Conservation (phyloP, 2,888 invertebrate species). For the Nemotelus pantherinus region DNA sequence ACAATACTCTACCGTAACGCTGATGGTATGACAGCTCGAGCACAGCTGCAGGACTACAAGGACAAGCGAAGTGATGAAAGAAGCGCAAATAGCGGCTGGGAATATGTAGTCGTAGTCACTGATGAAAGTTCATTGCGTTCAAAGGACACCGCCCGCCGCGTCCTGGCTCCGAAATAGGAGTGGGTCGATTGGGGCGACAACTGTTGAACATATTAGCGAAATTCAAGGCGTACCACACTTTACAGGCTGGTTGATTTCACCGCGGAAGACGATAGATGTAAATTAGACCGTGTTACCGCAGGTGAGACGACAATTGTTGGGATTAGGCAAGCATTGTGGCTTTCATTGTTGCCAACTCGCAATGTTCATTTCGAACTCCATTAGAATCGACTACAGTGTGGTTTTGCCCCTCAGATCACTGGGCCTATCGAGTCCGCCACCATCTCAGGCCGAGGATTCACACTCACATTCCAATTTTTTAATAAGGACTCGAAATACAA, state of each 20-base stretch:
- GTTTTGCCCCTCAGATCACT: too few species aligned
- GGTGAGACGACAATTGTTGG: slow-evolving; percentile 21
- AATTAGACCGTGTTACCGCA: slow-evolving; percentile 1
- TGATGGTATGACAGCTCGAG: too few species aligned
- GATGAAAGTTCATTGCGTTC: slow-evolving; percentile 2
- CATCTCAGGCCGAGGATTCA: too few species aligned
- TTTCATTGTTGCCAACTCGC: too few species aligned
- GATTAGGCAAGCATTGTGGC: neutral
- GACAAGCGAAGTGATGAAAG: neutral
- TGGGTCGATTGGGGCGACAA: slow-evolving; percentile 24
- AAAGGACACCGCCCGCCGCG: slow-evolving; percentile 20
- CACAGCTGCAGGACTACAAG: neutral
- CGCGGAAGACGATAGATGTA: neutral
- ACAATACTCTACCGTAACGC: neutral
- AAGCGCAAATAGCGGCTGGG: neutral
- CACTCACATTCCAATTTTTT: too few species aligned
- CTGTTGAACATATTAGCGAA: slow-evolving; percentile 38
- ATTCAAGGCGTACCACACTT: slow-evolving; percentile 5
- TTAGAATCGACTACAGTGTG: too few species aligned
- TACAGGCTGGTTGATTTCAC: slow-evolving; percentile 17
- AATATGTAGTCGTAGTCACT: neutral
- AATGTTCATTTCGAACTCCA: too few species aligned
- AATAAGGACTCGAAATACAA: too few species aligned
- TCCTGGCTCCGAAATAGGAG: neutral
- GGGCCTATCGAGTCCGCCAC: too few species aligned